Conservation (phyloP, 2,888 invertebrate genomes). For the Timema podura region DNA sequence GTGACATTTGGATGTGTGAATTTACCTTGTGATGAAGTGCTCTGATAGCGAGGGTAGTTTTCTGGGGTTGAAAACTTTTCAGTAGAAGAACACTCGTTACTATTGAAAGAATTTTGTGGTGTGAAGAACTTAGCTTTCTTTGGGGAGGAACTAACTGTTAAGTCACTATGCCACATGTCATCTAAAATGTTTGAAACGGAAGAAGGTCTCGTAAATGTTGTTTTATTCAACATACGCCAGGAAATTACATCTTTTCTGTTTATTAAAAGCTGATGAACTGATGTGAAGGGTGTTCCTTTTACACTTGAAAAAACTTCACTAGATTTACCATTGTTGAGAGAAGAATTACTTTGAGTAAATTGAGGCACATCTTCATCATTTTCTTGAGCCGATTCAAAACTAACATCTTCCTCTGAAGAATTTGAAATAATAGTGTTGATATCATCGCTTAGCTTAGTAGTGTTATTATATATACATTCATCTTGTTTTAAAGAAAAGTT, state of each 20-base stretch:
- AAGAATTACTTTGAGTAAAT: constrained; percentile 15
- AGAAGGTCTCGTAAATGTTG: too few relatives aligned
- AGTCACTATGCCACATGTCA: too few relatives aligned
- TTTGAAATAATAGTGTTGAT: background rate
- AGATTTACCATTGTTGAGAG: constrained; percentile 21
- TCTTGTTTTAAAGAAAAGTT: too few relatives aligned
- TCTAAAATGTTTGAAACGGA: too few relatives aligned
- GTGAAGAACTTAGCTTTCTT: constrained; percentile 24
- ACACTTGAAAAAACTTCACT: constrained; percentile 28
- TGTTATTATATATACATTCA: background rate
- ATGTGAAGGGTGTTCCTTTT: constrained; percentile 27
- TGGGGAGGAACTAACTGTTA: constrained; percentile 23
- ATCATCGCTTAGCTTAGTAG: background rate
- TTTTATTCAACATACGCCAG: too few relatives aligned
- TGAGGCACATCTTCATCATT: constrained; percentile 18
- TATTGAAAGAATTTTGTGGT: constrained; percentile 21
- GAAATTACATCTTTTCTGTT: too few relatives aligned
- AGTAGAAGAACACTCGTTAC: constrained; percentile 13
- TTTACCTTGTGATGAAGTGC: too few relatives aligned
- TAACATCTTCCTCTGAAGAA: constrained; percentile 29
- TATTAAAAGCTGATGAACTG: background rate
- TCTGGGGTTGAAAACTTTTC: background rate
- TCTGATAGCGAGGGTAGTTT: background rate
- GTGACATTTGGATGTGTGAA: too few relatives aligned
- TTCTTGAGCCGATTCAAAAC: constrained; percentile 31